Base-by-base conservation (phyloP, 2,797 vertebrate species). In the Luscinia luscinia region DNA sequence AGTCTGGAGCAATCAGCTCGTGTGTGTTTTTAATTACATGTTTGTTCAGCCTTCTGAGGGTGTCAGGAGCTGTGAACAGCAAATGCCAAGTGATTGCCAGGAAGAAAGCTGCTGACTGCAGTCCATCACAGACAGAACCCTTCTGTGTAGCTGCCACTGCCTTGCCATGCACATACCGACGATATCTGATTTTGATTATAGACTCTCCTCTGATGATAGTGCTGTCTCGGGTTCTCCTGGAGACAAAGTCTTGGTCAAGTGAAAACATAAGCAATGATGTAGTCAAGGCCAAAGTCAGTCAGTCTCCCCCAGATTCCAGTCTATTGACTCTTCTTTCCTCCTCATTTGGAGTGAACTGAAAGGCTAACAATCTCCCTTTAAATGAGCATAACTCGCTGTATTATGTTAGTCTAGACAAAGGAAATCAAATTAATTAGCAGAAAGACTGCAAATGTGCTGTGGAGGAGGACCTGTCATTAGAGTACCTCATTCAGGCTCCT, bases 401-500 rank as follows among this genome's bases (percentile, higher is more conserved):
- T 91, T 95, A 95, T 94, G 92, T 96, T 95, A 85, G 97, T 96
- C 96, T 97, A 97, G 97, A 97, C 97, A 96, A 97, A 97, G 90
- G 93, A 96, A 97, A 97, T 97, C 82, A 96, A 97, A 93, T 94
- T 95, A 95, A 97, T 97, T 97, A 97, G 94, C 66, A 97, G 87
- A 96, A 96, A 96, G 95, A 84, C 93, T 96, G 87, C 57, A 96
- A 96, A 96, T 96, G 90, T 90, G 84, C 96, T 97, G 90, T 96
- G 97, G 97, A 96, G 97, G 97, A 97, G 95, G 95, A 96, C 87
- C 90, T 97, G 94, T 97, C 96, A 96, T 97, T 97, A 97, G 30
- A 73, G 64, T 96, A 96, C 94, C 87, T 97, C 93, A 63, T 96
- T 91, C 93, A 95, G 97, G 90, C 97, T 97, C 93, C 97, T 96